Evolutionary conservation across 64 coral and sea anemone genomes (phyloP).

Genomic region (Porites australiensis): DNA sequence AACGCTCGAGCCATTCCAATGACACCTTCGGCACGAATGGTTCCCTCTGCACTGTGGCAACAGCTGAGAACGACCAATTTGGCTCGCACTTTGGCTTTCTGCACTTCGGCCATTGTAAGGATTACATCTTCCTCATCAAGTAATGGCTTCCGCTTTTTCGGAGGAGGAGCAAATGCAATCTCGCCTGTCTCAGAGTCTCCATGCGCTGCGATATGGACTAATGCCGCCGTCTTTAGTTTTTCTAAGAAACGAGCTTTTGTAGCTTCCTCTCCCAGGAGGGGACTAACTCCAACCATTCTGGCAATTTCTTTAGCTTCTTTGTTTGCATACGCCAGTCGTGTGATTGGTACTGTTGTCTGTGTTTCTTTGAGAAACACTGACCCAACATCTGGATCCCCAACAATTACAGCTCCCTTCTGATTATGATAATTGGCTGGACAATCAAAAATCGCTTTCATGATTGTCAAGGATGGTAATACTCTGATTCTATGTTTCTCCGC

Average conservation of each 20-base stretch:
- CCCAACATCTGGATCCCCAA: constrained; percentile 46
- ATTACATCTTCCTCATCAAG: constrained; percentile 36
- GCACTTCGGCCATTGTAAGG: constrained; percentile 55
- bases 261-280: constrained; percentile 19
- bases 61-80: constrained; percentile 58
- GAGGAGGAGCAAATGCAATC: constrained; percentile 20
- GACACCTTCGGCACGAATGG: constrained; percentile 22
- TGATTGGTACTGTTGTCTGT: neutral
- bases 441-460: constrained; percentile 49
- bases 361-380: neutral
- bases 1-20: constrained; percentile 58
- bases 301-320: constrained; percentile 52
- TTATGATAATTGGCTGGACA: constrained; percentile 49
- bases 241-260: constrained; percentile 28
- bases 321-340: constrained; percentile 2
- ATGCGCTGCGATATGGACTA: constrained; percentile 47
- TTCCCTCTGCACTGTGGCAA: constrained; percentile 16
- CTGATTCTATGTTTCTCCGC: constrained; percentile 56
- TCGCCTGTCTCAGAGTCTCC: constrained; percentile 8
- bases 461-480: constrained; percentile 52
- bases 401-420: constrained; percentile 33
- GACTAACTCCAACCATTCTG: constrained; percentile 5
- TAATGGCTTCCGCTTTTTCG: neutral
- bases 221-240: constrained; percentile 5
- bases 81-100: constrained; percentile 24